Conservation (phyloP, 2,888 invertebrate genomes). For the Eupithecia inturbata region DNA sequence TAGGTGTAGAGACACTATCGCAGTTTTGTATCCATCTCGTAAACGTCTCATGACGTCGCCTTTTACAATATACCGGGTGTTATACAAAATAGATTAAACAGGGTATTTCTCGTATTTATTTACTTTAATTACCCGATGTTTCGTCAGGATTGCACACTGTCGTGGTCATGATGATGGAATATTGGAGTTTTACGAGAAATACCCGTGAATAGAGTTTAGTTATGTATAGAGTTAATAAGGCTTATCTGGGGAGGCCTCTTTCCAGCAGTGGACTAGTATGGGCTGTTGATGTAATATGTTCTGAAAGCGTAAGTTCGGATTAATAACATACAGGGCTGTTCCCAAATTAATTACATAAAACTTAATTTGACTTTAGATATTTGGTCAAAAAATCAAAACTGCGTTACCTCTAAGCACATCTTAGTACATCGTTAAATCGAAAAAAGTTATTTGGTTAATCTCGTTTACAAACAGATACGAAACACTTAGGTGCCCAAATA, state of each 20-base stretch:
- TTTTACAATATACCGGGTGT: background rate
- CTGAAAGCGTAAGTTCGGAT: background rate
- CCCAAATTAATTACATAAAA: background rate
- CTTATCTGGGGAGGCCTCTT: background rate
- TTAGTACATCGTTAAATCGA: background rate
- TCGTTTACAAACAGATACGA: constrained; percentile 10
- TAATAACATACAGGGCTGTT: background rate
- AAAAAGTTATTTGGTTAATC: background rate
- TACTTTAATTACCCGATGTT: background rate
- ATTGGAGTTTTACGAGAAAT: background rate
- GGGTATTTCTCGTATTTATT: background rate
- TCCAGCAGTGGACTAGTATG: background rate
- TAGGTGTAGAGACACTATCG: constrained; percentile 1
- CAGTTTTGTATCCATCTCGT: background rate
- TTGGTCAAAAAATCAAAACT: background rate
- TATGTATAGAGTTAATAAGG: background rate
- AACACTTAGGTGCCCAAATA: constrained; percentile 26
- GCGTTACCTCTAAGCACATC: background rate
- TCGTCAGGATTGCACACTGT: background rate
- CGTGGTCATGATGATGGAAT: background rate
- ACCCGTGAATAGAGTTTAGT: background rate
- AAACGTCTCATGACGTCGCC: background rate
- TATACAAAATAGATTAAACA: background rate
- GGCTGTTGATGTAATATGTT: background rate
- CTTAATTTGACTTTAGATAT: background rate